phyloP scores from a whole-genome alignment of 2,888 invertebrate genomes.

The Drosophila buzzatii region DNA sequence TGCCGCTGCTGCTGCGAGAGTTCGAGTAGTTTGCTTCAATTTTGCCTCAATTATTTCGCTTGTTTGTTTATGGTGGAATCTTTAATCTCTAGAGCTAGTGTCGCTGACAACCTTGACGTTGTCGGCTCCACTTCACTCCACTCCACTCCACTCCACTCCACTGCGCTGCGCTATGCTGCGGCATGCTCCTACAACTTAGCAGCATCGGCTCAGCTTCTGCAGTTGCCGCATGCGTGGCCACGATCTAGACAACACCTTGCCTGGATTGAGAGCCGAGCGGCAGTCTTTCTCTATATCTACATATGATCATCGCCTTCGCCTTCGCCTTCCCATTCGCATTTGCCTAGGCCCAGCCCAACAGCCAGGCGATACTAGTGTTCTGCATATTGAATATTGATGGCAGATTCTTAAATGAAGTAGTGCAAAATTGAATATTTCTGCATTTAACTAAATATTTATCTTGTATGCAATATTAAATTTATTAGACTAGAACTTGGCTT shows the following conservation, averaged over 20 bases:
- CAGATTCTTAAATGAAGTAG: not conserved
- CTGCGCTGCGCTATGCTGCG: conserved; percentile 3
- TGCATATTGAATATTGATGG: conserved; percentile 49
- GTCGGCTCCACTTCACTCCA: not conserved
- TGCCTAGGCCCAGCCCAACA: not conserved
- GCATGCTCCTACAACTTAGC: conserved; percentile 35
- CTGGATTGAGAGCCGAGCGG: conserved; percentile 29
- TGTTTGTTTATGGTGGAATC: conserved; percentile 82
- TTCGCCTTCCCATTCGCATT: not conserved
- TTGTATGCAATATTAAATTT: too few relatives aligned
- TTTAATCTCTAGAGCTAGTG: conserved; percentile 74
- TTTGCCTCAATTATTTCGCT: conserved; percentile 83
- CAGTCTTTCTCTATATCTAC: conserved; percentile 49
- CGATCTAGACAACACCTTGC: conserved; percentile 74
- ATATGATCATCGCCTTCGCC: conserved; percentile 48
- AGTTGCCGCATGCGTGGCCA: conserved; percentile 69
- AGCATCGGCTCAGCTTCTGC: conserved; percentile 35
- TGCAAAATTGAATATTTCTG: too few relatives aligned
- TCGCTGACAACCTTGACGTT: conserved; percentile 69
- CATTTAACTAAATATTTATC: too few relatives aligned
- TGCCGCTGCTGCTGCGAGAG: conserved; percentile 25
- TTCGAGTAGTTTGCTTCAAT: conserved; percentile 75
- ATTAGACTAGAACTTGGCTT: too few relatives aligned
- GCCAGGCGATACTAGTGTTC: conserved; percentile 58
- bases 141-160: too few relatives aligned